Evolutionary conservation across 2,797 vertebrate species (phyloP), one percentile per base, ranked within the genome.

Genomic region (Gymnoscopelus braueri): DNA sequence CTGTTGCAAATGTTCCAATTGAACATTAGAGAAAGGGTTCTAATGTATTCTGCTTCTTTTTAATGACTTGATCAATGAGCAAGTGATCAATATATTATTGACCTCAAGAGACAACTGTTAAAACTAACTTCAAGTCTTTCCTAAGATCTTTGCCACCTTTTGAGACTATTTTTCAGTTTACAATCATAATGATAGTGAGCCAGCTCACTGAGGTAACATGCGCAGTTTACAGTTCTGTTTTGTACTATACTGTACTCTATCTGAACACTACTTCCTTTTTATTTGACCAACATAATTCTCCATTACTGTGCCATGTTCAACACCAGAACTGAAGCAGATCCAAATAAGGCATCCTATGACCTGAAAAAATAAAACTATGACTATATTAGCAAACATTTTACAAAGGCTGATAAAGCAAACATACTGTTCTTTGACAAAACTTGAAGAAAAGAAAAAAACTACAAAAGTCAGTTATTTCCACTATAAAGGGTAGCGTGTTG

Each of bases 341-440:
- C 72, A 60, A 70, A 74, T 84, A 88, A 91, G 88, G 88, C 88
- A 87, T 85, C 23, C 23, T 49, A 50, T 14, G 44, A 64, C 2
- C 61, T 90, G 87, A 80, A 86, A 88, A 88, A 83, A 86, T 82
- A 87, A 78, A 84, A 76, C 32, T 58, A 69, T 58, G n/a, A 79
- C 74, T 88, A 78, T 83, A 72, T 83, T 80, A 76, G 81, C 79
- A 83, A 85, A 87, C 68, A 19, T 70, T 81, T 80, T 84, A 82
- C 78, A 86, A 86, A 83, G 63, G 65, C 82, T 14, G 58, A 52
- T 68, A 3, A 48, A 63, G 65, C 57, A 51, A 72, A 67, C 62
- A n/a, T 35, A 6, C 15, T 52, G 52, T 65, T 55, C 35, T 72
- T 47, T 24, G 29, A 77, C 55, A 32, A 77, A 72, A 77, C 51